These are phyloP conservation scores for Amia ocellicauda DNA, from an alignment of 2,113 vertebrate genomes.

Conservation along the genomic window DNA sequence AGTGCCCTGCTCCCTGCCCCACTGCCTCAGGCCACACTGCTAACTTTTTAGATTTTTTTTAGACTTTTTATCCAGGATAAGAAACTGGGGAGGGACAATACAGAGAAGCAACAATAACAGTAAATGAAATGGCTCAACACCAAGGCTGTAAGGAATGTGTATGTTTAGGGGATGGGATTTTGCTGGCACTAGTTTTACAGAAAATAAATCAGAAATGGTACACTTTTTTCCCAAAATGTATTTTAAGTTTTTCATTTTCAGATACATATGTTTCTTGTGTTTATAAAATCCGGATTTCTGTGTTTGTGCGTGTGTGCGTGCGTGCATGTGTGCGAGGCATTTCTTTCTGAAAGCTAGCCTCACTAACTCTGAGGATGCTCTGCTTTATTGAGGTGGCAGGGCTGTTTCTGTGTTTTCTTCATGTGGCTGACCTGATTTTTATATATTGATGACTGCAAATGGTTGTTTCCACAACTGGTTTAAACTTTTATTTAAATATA, in stretches of 20 bases:
- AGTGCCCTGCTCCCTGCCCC: too few species aligned
- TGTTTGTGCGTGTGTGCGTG: conserved; percentile 31
- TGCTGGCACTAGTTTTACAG: conserved; percentile 32
- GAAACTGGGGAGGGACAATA: too few species aligned
- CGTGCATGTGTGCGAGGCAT: neutral
- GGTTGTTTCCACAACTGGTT: neutral
- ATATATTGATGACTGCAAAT: neutral
- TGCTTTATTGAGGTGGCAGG: neutral
- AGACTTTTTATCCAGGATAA: too few species aligned
- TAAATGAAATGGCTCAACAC: too few species aligned
- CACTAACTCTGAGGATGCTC: neutral
- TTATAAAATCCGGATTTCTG: conserved; percentile 32
- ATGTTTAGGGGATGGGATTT: conserved; percentile 32
- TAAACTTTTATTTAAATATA: too few species aligned
- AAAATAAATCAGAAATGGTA: neutral
- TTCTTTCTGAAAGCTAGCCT: neutral
- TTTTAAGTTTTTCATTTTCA: conserved; percentile 36
- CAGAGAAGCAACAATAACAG: too few species aligned
- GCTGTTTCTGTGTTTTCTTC: neutral
- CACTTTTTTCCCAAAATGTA: too few species aligned
- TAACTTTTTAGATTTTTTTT: too few species aligned
- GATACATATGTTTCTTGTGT: conserved; percentile 39
- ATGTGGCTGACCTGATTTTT: neutral
- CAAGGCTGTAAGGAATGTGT: too few species aligned
- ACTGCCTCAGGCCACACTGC: too few species aligned